These are phyloP conservation scores for Gnathonemus echidnorhynchus DNA, from an alignment of 2,113 vertebrate genomes.

Conservation along the genomic window DNA sequence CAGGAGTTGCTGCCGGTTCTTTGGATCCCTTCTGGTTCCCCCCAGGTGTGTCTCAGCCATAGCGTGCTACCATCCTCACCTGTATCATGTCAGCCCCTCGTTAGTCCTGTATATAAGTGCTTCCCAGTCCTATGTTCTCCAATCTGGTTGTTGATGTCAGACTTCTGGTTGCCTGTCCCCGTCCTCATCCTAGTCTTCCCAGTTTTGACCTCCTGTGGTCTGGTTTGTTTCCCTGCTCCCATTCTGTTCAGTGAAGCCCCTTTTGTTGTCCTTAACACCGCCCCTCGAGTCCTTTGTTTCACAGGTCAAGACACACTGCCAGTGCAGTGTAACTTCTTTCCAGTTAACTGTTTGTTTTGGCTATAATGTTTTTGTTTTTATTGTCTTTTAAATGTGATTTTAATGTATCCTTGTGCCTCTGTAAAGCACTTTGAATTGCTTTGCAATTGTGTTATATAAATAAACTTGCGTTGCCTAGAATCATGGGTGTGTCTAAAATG, in stretches of 20 bases:
- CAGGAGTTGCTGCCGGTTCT: background rate
- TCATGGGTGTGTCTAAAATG: background rate
- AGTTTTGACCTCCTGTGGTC: background rate
- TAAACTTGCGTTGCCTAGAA: background rate
- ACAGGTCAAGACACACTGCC: background rate
- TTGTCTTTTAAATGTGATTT: background rate
- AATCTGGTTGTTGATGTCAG: background rate
- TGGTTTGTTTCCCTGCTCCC: background rate
- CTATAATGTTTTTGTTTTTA: background rate
- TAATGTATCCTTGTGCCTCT: background rate
- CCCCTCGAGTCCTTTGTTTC: background rate
- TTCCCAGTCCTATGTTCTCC: background rate
- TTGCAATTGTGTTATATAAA: background rate
- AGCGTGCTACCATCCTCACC: background rate
- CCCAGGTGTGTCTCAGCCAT: background rate
- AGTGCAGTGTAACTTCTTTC: background rate
- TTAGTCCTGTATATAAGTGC: background rate
- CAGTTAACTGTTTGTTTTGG: background rate
- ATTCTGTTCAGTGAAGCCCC: background rate
- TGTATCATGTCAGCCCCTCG: background rate
- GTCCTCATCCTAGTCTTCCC: background rate
- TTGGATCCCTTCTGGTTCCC: background rate
- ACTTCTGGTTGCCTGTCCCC: background rate
- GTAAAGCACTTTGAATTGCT: background rate
- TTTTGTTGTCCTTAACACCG: background rate